A percentile compares a stretch with the other conserved stretches of the same genome.
Evolutionary conservation across 2,888 invertebrate species (phyloP).

Genomic region (Clostera curtula): DNA sequence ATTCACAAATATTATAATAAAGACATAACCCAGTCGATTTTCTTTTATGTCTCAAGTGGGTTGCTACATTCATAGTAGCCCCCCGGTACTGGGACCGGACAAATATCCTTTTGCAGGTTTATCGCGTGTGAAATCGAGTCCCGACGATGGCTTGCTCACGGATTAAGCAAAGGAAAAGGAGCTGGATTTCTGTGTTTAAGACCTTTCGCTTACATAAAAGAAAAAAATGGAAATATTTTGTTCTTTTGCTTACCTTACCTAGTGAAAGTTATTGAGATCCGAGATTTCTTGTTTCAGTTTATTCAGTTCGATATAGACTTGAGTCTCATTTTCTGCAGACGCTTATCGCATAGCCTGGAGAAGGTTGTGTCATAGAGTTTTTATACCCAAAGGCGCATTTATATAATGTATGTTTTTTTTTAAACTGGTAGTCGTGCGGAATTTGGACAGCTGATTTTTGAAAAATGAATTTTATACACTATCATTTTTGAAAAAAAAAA

Average conservation of each 20-base stretch:
- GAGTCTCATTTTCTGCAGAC: not conserved
- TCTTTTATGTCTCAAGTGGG: no score
- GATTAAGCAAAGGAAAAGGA: slow-evolving; percentile 42
- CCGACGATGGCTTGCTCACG: slow-evolving; percentile 37
- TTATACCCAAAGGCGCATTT: not conserved
- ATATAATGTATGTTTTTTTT: no score
- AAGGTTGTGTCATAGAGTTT: no score
- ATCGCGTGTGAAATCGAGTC: slow-evolving; percentile 53
- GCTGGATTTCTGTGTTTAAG: slow-evolving; percentile 26
- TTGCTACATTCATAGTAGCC: no score
- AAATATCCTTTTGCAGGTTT: slow-evolving; percentile 46
- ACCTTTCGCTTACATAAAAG: slow-evolving; percentile 19
- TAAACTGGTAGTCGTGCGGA: no score
- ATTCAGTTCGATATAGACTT: slow-evolving; percentile 10
- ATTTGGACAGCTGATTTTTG: no score
- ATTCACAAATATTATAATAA: no score
- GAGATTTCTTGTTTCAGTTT: slow-evolving; percentile 17
- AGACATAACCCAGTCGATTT: no score
- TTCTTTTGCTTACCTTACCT: slow-evolving; percentile 18
- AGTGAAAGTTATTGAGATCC: slow-evolving; percentile 12
- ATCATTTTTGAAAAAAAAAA: no score
- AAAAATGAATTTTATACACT: no score
- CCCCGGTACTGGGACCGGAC: slow-evolving; percentile 21
- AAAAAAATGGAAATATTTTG: slow-evolving; percentile 17
- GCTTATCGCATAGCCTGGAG: no score